phyloP scores from a whole-genome alignment of 2,113 vertebrate genomes.

The Verasper variegatus region DNA sequence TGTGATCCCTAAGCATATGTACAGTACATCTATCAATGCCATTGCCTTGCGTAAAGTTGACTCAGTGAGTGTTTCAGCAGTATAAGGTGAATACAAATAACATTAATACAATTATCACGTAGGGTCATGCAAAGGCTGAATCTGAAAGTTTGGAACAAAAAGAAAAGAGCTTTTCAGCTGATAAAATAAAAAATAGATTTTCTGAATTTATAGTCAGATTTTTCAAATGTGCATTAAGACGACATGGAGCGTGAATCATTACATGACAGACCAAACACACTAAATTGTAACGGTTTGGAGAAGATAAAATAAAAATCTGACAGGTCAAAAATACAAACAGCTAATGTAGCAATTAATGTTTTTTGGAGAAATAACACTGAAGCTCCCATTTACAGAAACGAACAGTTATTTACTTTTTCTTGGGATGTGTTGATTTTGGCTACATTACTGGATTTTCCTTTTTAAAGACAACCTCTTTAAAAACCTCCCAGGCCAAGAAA shows the following conservation, averaged over 20 bases:
- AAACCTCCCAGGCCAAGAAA: slow-evolving; percentile 68
- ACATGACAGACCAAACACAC: slow-evolving; percentile 7
- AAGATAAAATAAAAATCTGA: slow-evolving; percentile 66
- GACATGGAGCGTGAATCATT: not conserved
- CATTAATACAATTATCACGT: not conserved
- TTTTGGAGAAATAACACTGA: slow-evolving; percentile 53
- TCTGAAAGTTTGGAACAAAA: not conserved
- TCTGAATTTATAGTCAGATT: not conserved
- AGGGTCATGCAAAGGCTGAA: not conserved
- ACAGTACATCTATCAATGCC: slow-evolving; percentile 72
- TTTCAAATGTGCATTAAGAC: not conserved
- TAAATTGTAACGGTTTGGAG: slow-evolving; percentile 15
- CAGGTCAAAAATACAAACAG: slow-evolving; percentile 68
- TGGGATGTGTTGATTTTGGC: slow-evolving; percentile 73
- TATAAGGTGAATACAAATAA: not conserved
- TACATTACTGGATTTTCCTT: slow-evolving; percentile 47
- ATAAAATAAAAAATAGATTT: not conserved
- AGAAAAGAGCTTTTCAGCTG: not conserved
- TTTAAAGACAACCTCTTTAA: slow-evolving; percentile 68
- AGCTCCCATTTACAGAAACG: slow-evolving; percentile 52
- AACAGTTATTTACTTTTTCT: slow-evolving; percentile 65
- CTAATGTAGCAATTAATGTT: slow-evolving; percentile 74
- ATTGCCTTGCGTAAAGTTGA: not conserved
- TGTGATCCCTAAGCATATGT: slow-evolving; percentile 72
- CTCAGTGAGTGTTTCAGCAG: slow-evolving; percentile 16